These are phyloP conservation scores for Brachystomella parvula DNA, from an alignment of 1,140 invertebrate genomes.

Conservation along the genomic window DNA sequence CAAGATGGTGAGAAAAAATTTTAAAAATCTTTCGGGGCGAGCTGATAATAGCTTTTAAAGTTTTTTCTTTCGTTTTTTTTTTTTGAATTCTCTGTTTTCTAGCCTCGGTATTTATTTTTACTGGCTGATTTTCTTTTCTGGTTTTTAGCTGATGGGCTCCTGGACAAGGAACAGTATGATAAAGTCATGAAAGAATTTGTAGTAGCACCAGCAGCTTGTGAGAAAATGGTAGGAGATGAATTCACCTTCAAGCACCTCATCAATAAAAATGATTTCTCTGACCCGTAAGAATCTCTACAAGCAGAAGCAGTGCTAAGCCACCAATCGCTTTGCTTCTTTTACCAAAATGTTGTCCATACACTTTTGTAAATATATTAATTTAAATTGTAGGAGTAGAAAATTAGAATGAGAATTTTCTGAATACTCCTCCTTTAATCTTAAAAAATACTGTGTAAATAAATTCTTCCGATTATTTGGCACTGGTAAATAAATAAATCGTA, in stretches of 20 bases:
- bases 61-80: too few relatives aligned
- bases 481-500: too few relatives aligned
- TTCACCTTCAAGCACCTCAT: constrained; percentile 14
- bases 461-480: too few relatives aligned
- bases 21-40: too few relatives aligned
- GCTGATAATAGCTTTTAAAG: too few relatives aligned
- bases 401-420: background rate
- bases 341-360: background rate
- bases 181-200: constrained; percentile 11
- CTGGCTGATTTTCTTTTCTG: too few relatives aligned
- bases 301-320: background rate
- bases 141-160: background rate
- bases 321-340: background rate
- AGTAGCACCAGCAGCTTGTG: background rate
- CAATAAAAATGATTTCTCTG: background rate
- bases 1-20: constrained; percentile 10
- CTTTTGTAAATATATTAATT: background rate
- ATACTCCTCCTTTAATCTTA: too few relatives aligned
- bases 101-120: too few relatives aligned
- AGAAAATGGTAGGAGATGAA: constrained; percentile 17
- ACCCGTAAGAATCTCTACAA: background rate
- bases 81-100: background rate
- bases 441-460: too few relatives aligned
- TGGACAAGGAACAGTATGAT: background rate
- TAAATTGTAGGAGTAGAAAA: background rate